Percentiles rank a stretch among this genome's conserved stretches.
Evolutionary conservation across 2,888 invertebrate species (phyloP).

Genomic region (Clostera curtula): DNA sequence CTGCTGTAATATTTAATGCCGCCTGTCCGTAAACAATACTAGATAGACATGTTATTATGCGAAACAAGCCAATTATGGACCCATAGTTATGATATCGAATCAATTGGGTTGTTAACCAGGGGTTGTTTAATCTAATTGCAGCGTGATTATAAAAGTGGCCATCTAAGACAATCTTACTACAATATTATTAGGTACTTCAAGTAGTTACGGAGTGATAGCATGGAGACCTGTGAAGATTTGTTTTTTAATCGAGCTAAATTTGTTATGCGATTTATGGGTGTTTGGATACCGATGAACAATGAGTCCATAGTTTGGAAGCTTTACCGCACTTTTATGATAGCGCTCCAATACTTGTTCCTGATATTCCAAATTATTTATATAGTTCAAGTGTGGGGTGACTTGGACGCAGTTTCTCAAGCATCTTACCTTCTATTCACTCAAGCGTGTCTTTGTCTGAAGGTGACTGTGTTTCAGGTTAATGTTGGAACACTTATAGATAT

Average conservation of each 20-base stretch:
- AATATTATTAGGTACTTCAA: background rate
- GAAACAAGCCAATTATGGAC: slow-evolving; percentile 18
- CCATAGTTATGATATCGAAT: slow-evolving; percentile 7
- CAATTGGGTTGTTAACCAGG: slow-evolving; percentile 10
- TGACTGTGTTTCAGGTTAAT: slow-evolving; percentile 50
- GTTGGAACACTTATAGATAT: slow-evolving; percentile 34
- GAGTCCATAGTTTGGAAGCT: slow-evolving; percentile 29
- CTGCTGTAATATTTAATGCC: too few relatives aligned
- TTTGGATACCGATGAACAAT: slow-evolving; percentile 44
- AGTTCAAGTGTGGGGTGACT: slow-evolving; percentile 53
- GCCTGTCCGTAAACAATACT: too few relatives aligned
- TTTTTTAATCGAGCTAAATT: slow-evolving; percentile 52
- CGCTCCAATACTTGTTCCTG: slow-evolving; percentile 48
- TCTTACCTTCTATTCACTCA: slow-evolving; percentile 58
- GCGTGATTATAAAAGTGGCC: slow-evolving; percentile 11
- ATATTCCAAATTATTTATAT: slow-evolving; percentile 55
- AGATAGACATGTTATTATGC: too few relatives aligned
- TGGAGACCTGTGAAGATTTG: slow-evolving; percentile 33
- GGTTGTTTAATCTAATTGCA: slow-evolving; percentile 18
- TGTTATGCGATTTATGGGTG: slow-evolving; percentile 54
- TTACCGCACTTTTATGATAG: slow-evolving; percentile 43
- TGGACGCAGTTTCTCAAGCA: slow-evolving; percentile 56
- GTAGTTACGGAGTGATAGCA: slow-evolving; percentile 13
- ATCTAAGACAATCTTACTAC: slow-evolving; percentile 3
- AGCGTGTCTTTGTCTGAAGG: slow-evolving; percentile 59